Evolutionary conservation across 2,888 invertebrate species (phyloP).

Genomic region (Pristionchus entomophagus): DNA sequence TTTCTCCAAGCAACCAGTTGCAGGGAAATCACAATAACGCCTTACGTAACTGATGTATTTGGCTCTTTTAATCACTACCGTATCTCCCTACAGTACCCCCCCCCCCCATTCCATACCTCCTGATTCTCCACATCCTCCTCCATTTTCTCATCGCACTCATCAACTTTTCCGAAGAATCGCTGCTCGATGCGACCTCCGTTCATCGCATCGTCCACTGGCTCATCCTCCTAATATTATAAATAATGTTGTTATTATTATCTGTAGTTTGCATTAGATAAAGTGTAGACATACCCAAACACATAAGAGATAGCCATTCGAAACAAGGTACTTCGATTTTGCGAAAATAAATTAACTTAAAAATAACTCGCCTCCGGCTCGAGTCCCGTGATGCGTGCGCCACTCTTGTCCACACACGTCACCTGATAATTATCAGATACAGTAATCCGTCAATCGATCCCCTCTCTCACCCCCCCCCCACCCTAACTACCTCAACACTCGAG

Average conservation of each 20-base stretch:
- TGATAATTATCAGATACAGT: not conserved
- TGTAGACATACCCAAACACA: too few species aligned
- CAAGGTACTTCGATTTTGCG: not conserved
- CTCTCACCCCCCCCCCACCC: not conserved
- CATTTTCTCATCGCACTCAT: constrained; percentile 25
- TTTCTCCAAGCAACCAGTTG: too few species aligned
- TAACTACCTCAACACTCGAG: not conserved
- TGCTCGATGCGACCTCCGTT: not conserved
- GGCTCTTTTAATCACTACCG: not conserved
- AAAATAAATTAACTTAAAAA: not conserved
- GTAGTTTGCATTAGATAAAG: too few species aligned
- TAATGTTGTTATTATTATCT: too few species aligned
- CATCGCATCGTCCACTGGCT: not conserved
- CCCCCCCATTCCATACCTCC: not conserved
- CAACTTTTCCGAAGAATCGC: constrained; percentile 12
- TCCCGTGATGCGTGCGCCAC: constrained; percentile 45
- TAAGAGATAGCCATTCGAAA: too few species aligned
- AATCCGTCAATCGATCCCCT: not conserved
- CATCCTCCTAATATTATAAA: not conserved
- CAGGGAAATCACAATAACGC: too few species aligned
- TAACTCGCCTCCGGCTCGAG: not conserved
- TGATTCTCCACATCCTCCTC: not conserved
- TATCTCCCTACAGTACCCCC: not conserved
- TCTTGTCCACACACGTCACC: constrained; percentile 47
- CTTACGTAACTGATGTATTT: too few species aligned